Percentiles rank a stretch among this genome's conserved stretches.
Conservation (phyloP, 2,888 invertebrate genomes). For the Portevinia maculata region DNA sequence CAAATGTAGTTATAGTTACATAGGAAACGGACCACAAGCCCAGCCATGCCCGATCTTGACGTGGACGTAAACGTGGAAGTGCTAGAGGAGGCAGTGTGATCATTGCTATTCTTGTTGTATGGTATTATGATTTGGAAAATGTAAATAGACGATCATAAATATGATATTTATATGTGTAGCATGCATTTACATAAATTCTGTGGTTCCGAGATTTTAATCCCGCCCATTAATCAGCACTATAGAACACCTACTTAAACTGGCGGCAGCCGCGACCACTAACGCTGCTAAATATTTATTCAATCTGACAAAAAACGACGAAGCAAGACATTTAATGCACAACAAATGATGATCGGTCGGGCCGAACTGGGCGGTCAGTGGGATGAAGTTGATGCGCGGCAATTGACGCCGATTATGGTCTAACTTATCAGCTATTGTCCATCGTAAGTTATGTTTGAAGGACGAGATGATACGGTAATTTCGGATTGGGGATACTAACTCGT, state of each 20-base stretch:
- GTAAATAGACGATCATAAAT: slow-evolving; percentile 71
- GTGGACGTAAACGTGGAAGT: no score
- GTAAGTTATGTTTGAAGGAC: slow-evolving; percentile 18
- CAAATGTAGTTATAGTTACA: not conserved
- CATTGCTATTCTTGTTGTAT: slow-evolving; percentile 61
- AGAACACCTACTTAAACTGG: slow-evolving; percentile 62
- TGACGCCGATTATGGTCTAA: slow-evolving; percentile 28
- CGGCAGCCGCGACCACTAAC: slow-evolving; percentile 2
- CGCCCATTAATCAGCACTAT: slow-evolving; percentile 71
- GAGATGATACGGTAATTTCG: not conserved
- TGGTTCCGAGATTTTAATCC: slow-evolving; percentile 69
- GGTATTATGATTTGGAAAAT: slow-evolving; percentile 70
- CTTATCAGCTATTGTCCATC: slow-evolving; percentile 33
- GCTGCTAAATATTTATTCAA: slow-evolving; percentile 56
- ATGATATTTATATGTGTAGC: slow-evolving; percentile 70
- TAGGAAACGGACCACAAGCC: not conserved
- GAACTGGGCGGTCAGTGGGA: slow-evolving; percentile 38
- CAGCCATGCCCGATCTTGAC: no score
- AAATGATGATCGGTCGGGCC: slow-evolving; percentile 50
- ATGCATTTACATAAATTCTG: slow-evolving; percentile 71
- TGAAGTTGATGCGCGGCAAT: slow-evolving; percentile 25
- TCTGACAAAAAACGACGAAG: slow-evolving; percentile 3
- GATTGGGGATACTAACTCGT: not conserved
- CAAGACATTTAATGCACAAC: slow-evolving; percentile 28
- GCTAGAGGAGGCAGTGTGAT: slow-evolving; percentile 25